phyloP scores from a whole-genome alignment of 2,797 vertebrate genomes.

The Anableps anableps region DNA sequence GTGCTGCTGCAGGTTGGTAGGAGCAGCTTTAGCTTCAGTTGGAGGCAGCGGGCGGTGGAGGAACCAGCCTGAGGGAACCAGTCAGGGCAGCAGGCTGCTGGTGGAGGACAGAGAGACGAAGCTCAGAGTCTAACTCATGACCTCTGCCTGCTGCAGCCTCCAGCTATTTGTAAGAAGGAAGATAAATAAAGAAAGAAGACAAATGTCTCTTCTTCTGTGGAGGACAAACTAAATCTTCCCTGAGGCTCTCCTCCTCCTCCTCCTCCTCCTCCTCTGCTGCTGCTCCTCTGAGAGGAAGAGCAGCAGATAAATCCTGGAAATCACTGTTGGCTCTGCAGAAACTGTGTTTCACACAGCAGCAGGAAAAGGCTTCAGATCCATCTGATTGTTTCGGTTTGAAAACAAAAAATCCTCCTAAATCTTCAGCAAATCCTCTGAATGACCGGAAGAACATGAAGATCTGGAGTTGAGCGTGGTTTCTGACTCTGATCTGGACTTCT shows the following conservation, averaged over 20 bases:
- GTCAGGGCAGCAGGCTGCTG: too few species aligned
- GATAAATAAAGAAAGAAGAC: constrained; percentile 51
- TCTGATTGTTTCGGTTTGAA: not conserved
- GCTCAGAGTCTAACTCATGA: constrained; percentile 15
- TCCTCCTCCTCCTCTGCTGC: constrained; percentile 12
- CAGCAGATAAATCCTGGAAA: constrained; percentile 14
- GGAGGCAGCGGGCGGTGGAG: too few species aligned
- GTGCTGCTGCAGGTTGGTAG: not conserved
- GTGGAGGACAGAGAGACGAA: constrained; percentile 32
- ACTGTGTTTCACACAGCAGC: not conserved
- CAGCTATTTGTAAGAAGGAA: constrained; percentile 32
- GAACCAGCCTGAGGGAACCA: too few species aligned
- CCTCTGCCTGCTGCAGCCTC: constrained; percentile 30
- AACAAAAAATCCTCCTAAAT: not conserved
- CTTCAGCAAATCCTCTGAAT: not conserved
- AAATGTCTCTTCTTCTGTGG: constrained; percentile 34
- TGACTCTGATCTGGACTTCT: too few species aligned
- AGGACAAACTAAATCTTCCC: constrained; percentile 48
- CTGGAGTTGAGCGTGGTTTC: too few species aligned
- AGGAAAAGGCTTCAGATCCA: not conserved
- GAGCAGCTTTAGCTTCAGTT: not conserved
- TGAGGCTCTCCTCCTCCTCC: not conserved
- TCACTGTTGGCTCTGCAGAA: not conserved
- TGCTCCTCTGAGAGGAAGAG: constrained; percentile 21
- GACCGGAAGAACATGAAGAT: too few species aligned